Percentiles rank a stretch among this genome's conserved stretches.
Evolutionary conservation across 2,888 invertebrate species (phyloP).

Genomic region (Chorisops tibialis): DNA sequence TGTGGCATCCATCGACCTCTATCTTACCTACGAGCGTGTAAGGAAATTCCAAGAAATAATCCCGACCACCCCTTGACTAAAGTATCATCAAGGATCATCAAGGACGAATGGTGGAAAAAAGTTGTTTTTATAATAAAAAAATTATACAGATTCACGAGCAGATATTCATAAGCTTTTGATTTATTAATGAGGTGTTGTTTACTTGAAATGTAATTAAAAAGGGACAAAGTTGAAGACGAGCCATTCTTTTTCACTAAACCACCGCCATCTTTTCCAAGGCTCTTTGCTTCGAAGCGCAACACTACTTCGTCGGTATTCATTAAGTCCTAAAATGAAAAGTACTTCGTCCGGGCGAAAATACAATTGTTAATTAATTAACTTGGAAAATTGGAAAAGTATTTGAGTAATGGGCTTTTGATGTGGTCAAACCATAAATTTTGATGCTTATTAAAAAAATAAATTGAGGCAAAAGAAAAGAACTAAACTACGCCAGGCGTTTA

Average conservation of each 20-base stretch:
- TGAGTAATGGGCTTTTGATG: slow-evolving; percentile 17
- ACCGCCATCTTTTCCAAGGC: too few species aligned
- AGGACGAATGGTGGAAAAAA: slow-evolving; percentile 1
- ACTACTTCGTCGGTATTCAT: too few species aligned
- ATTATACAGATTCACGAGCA: slow-evolving; percentile 7
- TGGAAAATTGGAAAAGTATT: slow-evolving; percentile 12
- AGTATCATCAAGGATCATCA: slow-evolving; percentile 1
- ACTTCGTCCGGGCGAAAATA: not conserved
- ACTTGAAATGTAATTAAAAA: slow-evolving; percentile 30
- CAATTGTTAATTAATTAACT: slow-evolving; percentile 21
- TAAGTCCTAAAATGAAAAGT: too few species aligned
- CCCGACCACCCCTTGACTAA: not conserved
- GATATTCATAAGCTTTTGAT: slow-evolving; percentile 30
- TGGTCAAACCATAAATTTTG: not conserved
- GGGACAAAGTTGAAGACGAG: not conserved
- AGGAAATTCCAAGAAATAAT: not conserved
- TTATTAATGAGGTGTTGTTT: slow-evolving; percentile 31
- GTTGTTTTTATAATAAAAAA: slow-evolving; percentile 6
- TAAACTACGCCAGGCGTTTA: too few species aligned
- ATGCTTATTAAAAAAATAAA: too few species aligned
- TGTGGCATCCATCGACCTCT: not conserved
- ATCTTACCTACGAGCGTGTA: not conserved
- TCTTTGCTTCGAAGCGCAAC: too few species aligned
- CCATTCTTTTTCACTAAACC: not conserved
- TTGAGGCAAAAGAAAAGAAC: too few species aligned